These are phyloP conservation scores for Pseudachorutes palmiensis DNA, from an alignment of 1,140 invertebrate species.

Conservation along the genomic window DNA sequence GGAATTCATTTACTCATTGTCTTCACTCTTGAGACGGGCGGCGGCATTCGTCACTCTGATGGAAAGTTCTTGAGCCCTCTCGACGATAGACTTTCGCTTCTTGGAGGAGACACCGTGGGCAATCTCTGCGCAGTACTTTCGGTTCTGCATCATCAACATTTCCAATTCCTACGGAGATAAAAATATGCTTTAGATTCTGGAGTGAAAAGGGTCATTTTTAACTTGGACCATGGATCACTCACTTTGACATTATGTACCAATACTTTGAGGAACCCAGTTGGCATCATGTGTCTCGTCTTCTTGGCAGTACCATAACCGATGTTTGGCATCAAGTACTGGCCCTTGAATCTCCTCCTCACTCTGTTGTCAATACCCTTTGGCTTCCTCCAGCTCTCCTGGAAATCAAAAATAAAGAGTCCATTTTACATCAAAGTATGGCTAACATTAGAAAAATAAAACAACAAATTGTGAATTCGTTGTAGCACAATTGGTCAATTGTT, in stretches of 20 bases:
- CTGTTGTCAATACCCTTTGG: constrained; percentile 99
- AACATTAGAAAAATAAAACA: constrained; percentile 9
- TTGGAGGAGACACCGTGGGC: constrained; percentile 92
- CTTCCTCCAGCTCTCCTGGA: constrained; percentile 72
- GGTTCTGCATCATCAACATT: constrained; percentile 97
- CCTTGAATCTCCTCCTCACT: constrained; percentile 96
- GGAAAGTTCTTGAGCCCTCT: constrained; percentile 89
- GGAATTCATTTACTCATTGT: constrained; percentile 75
- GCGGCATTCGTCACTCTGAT: constrained; percentile 93
- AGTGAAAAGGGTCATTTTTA: too few species aligned
- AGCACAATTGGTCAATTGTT: not conserved
- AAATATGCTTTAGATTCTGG: constrained; percentile 18
- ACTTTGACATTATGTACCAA: constrained; percentile 76
- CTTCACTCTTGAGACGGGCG: constrained; percentile 91
- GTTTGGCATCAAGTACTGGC: constrained; percentile 95
- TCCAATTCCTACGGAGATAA: constrained; percentile 76
- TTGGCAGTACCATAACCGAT: constrained; percentile 97
- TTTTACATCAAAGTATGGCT: constrained; percentile 3
- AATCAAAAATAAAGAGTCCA: constrained; percentile 42
- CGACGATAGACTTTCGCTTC: constrained; percentile 91
- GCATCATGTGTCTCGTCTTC: constrained; percentile 89
- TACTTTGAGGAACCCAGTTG: constrained; percentile 95
- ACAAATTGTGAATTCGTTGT: not conserved
- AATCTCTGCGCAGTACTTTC: constrained; percentile 94
- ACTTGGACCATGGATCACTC: too few species aligned